Evolutionary conservation across 1,140 invertebrate genomes (phyloP), one percentile per base, ranked within the genome.

Genomic region (Trachymyrmex cornetzi): DNA sequence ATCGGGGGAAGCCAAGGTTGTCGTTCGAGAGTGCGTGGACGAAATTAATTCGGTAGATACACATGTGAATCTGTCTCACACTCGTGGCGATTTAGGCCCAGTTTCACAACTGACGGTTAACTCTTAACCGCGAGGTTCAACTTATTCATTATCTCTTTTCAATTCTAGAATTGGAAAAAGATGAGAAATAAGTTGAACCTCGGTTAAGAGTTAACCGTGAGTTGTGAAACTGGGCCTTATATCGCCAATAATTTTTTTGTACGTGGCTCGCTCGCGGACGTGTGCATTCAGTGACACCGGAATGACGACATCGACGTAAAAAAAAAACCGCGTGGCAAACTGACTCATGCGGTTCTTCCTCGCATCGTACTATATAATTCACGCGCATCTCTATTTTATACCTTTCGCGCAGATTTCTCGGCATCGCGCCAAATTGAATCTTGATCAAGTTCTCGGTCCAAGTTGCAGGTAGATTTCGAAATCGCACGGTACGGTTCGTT

Each of bases 371-470:
- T 38, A 38, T 38, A 38, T 6, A n/a, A n/a, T 38, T 38, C 0
- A 7, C 63, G 9, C 38, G 12, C 19, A n/a, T 12, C n/a, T 48
- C 1, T 48, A 44, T 67, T 44, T 69, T 3, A 24, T 14, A 24
- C 12, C 66, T 69, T 69, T 14, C n/a, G 22, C 5, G 4, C n/a
- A 16, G 16, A 3, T 19, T 34, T 34, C 38, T 50, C 22, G 66
- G 66, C 66, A 6, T 38, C 38, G 38, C 38, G 66, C 38, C 66
- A 69, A 50, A 24, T 69, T 69, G 66, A 69, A 69, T 50, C 38
- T 22, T 12, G 38, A 24, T 48, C 66, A 50, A 69, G 38, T 50
- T 69, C 66, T 69, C 38, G 66, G 66, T 19, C 38, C 24, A 16
- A 44, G 22, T 19, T n/a, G 53, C 6, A 19, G 57, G 30, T 27